Percentiles rank a stretch among this genome's conserved stretches.
These are phyloP conservation scores for Helarctos malayanus DNA, from an alignment of 2,797 vertebrate species.

Conservation along the genomic window DNA sequence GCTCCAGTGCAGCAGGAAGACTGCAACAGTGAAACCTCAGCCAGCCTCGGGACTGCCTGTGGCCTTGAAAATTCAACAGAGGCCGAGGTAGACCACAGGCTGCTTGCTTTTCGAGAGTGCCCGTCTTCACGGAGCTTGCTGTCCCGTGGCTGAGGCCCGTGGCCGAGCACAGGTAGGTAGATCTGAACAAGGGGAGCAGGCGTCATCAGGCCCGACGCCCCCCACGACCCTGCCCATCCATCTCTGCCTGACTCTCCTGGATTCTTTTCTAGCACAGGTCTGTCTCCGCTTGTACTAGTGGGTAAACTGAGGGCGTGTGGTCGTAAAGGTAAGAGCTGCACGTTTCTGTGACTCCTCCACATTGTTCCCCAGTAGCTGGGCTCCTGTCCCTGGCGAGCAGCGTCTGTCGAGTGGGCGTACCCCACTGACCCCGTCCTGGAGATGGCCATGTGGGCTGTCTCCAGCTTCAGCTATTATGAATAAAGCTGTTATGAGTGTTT, in stretches of 20 bases:
- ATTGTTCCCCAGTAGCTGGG: fast-evolving
- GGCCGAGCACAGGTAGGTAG: neutral
- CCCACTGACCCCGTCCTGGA: fast-evolving
- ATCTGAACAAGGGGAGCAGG: too few species aligned
- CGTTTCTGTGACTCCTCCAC: fast-evolving
- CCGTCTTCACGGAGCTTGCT: neutral
- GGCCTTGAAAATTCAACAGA: neutral
- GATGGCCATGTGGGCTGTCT: fast-evolving
- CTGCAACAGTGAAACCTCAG: fast-evolving
- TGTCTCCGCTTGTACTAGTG: fast-evolving
- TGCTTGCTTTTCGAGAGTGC: neutral
- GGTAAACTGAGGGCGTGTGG: fast-evolving
- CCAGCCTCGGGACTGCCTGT: fast-evolving
- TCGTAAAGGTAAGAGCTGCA: neutral
- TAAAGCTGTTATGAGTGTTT: fast-evolving
- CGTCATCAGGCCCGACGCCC: too few species aligned
- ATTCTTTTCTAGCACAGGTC: neutral
- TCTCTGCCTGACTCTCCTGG: neutral
- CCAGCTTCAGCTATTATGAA: fast-evolving
- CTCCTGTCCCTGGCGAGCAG: fast-evolving
- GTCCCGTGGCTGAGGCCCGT: fast-evolving
- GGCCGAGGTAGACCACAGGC: neutral
- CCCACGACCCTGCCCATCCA: neutral
- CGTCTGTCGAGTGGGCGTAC: fast-evolving
- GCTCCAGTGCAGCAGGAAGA: too few species aligned